Evolutionary conservation across 2,113 vertebrate genomes (phyloP).

Genomic region (Hystrix cristata): DNA sequence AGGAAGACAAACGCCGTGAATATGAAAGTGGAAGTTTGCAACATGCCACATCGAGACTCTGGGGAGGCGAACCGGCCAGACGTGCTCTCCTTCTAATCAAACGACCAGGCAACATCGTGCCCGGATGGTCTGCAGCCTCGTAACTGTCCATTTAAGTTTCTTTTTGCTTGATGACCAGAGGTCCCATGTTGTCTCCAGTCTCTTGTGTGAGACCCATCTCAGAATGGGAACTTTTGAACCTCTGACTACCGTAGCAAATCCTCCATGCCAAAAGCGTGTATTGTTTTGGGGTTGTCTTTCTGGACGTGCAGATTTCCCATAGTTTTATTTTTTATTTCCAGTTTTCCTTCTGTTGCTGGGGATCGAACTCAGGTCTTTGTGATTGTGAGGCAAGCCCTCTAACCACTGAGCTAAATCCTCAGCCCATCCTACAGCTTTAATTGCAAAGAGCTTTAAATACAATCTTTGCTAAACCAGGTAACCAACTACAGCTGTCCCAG

Average conservation of each 20-base stretch:
- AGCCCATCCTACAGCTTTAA: too few relatives aligned
- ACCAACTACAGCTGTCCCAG: slow-evolving; percentile 90
- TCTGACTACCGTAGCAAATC: slow-evolving; percentile 94
- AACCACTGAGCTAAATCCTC: too few relatives aligned
- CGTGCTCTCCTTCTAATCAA: slow-evolving; percentile 77
- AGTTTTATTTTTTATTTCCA: slow-evolving; percentile 86
- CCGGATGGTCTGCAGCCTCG: slow-evolving; percentile 63
- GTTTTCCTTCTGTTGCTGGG: too few relatives aligned
- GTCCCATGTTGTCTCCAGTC: slow-evolving; percentile 94
- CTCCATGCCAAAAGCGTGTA: slow-evolving; percentile 88
- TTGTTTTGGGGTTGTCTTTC: slow-evolving; percentile 95
- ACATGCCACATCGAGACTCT: slow-evolving; percentile 80
- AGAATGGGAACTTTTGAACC: slow-evolving; percentile 95
- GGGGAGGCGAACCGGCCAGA: slow-evolving; percentile 77
- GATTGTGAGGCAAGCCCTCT: too few relatives aligned
- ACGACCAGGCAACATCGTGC: slow-evolving; percentile 79
- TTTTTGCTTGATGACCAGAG: slow-evolving; percentile 93
- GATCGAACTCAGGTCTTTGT: too few relatives aligned
- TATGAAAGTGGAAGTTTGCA: slow-evolving; percentile 74
- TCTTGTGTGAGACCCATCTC: slow-evolving; percentile 93
- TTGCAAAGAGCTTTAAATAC: background rate
- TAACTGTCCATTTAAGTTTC: slow-evolving; percentile 87
- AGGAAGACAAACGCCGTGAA: background rate
- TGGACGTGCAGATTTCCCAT: slow-evolving; percentile 92
- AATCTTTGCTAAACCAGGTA: slow-evolving; percentile 90